Evolutionary conservation across 2,888 invertebrate species (phyloP).

Genomic region (Diadegma fenestrale): DNA sequence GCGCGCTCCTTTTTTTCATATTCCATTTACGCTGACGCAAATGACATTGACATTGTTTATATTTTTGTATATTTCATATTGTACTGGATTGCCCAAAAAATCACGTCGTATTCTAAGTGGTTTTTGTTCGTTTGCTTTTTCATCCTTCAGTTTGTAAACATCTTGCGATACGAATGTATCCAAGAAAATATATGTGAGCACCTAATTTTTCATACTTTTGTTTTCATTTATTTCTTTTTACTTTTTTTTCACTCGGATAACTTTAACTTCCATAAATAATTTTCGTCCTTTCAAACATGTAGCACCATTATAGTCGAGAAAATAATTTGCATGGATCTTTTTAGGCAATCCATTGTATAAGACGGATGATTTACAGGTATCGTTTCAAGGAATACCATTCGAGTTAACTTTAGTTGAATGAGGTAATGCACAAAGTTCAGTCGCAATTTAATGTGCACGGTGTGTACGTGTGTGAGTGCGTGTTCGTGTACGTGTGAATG

Average conservation of each 20-base stretch:
- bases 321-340: conserved; percentile 78
- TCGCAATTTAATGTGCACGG: conserved; percentile 76
- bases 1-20: conserved; percentile 14
- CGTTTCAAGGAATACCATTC: conserved; percentile 75
- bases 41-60: conserved; percentile 21
- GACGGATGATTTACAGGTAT: conserved; percentile 81
- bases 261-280: conserved; percentile 74
- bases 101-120: conserved; percentile 56
- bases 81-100: conserved; percentile 80
- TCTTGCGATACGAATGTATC: conserved; percentile 72
- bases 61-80: conserved; percentile 68
- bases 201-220: conserved; percentile 69
- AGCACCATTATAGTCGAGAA: conserved; percentile 77
- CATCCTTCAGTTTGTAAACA: conserved; percentile 67
- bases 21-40: conserved; percentile 52
- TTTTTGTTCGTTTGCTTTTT: conserved; percentile 65
- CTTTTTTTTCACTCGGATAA: conserved; percentile 65
- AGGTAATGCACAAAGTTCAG: conserved; percentile 81
- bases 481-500: background rate
- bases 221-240: background rate
- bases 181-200: conserved; percentile 79
- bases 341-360: conserved; percentile 81
- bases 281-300: conserved; percentile 73
- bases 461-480: conserved; percentile 25
- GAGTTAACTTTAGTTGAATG: conserved; percentile 82